Evolutionary conservation across 2,888 invertebrate genomes (phyloP), one percentile per base, ranked within the genome.

Genomic region (Pecten maximus): DNA sequence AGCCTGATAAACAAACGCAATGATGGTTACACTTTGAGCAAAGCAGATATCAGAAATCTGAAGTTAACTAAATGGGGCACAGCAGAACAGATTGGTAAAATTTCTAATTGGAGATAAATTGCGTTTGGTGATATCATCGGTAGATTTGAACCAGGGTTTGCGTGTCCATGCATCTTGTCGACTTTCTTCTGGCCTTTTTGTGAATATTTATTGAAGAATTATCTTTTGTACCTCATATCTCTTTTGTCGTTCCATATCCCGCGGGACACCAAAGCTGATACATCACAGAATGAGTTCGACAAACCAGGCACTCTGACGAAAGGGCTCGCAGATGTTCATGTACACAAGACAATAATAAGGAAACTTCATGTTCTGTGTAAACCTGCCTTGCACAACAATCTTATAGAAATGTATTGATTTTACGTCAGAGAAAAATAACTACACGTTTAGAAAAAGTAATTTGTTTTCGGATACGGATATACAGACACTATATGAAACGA

Each of bases 141-240:
- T 74, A 15, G 28, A 74, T 74, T 6, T 74, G 74, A 35, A 35
- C 74, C 74, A 54, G 74, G 35, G 28, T 74, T 10, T 74, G 74
- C 74, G 74, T 74, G 74, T 74, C 74, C 10, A 1, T 3, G 28
- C 74, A 74, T 74, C 28, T 28, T 74, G 74, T 35, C 74, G 28
- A 74, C 35, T 74, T 74, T 74, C 35, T 35, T 23, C 74, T 74
- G 74, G 35, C 74, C 74, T 74, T 74, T 74, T 74, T 74, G 74
- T 74, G 74, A 74, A 74, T 74, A 74, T 74, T 74, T 74, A 74
- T 74, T 74, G 74, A 74, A 28, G 74, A 74, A 74, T 74, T 74
- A 74, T 74, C 74, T 74, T 74, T 74, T 74, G 35, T 28, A 28
- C 35, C 74, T 74, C 74, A 74, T 74, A 35, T 74, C 74, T 74